Evolutionary conservation across 2,888 invertebrate species (phyloP).

Genomic region (Drepanosiphum platanoidis): DNA sequence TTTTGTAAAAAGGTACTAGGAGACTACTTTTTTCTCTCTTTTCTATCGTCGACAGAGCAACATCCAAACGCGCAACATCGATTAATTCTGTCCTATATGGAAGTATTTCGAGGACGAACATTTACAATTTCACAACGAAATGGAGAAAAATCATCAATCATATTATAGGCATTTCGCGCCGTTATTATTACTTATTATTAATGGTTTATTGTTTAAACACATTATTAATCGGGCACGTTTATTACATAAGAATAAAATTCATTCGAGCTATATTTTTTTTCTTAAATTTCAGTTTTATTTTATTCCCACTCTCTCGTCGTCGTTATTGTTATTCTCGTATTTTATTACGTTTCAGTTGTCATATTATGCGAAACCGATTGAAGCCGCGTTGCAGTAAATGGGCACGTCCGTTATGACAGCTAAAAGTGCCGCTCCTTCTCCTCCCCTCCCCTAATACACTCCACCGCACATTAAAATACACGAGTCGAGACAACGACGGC

Average conservation of each 20-base stretch:
- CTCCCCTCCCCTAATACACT: neutral
- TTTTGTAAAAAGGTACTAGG: too few species aligned
- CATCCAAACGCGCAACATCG: too few species aligned
- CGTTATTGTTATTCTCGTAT: neutral
- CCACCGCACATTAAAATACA: neutral
- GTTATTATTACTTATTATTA: too few species aligned
- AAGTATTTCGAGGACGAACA: too few species aligned
- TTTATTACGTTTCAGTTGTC: conserved; percentile 3
- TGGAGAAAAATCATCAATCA: too few species aligned
- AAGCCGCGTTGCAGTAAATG: conserved; percentile 4
- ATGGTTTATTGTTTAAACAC: neutral
- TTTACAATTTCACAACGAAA: too few species aligned
- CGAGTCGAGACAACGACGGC: neutral
- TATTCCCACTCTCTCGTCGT: neutral
- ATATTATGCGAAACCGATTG: conserved; percentile 23
- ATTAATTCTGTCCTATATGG: too few species aligned
- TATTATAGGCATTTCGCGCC: too few species aligned
- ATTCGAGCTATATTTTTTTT: neutral
- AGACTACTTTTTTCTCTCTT: too few species aligned
- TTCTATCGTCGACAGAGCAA: too few species aligned
- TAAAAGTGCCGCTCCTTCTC: neutral
- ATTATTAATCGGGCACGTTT: neutral
- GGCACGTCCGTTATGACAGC: conserved; percentile 27
- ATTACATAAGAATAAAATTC: neutral
- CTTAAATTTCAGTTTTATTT: neutral